phyloP scores from a whole-genome alignment of 2,797 vertebrate species.

The Labroides dimidiatus region DNA sequence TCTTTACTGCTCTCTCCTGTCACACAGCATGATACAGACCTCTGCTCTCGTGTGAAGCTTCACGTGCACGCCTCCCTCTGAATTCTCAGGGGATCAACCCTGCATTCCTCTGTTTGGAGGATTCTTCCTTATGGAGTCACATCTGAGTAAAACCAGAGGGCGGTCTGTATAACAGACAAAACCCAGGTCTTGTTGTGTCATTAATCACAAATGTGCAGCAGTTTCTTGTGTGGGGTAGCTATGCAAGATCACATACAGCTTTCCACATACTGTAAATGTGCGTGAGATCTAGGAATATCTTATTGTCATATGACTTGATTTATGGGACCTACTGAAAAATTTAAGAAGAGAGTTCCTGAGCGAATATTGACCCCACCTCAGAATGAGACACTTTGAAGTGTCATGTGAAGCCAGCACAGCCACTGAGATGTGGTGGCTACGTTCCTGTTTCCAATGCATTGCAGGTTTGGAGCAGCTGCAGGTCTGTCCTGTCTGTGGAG shows the following conservation, averaged over 20 bases:
- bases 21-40: constrained; percentile 9
- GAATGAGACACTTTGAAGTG: constrained; percentile 29
- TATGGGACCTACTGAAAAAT: constrained; percentile 33
- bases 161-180: constrained; percentile 39
- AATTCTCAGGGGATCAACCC: constrained; percentile 25
- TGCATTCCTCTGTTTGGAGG: constrained; percentile 44
- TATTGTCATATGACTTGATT: constrained; percentile 32
- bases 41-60: constrained; percentile 17
- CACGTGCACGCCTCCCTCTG: neutral
- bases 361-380: constrained; percentile 2
- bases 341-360: constrained; percentile 19
- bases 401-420: constrained; percentile 1
- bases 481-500: constrained; percentile 11
- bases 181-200: constrained; percentile 44
- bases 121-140: constrained; percentile 40
- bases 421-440: constrained; percentile 6
- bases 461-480: constrained; percentile 9
- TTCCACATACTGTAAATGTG: constrained; percentile 10
- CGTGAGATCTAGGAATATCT: constrained; percentile 18
- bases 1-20: constrained; percentile 6
- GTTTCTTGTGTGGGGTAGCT: constrained; percentile 7
- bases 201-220: constrained; percentile 38
- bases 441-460: constrained; percentile 29
- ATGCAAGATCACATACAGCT: constrained; percentile 8
- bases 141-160: constrained; percentile 62